Percentiles rank a stretch among this genome's conserved stretches.
phyloP scores from a whole-genome alignment of 2,113 vertebrate species.

The Arizona elegans region DNA sequence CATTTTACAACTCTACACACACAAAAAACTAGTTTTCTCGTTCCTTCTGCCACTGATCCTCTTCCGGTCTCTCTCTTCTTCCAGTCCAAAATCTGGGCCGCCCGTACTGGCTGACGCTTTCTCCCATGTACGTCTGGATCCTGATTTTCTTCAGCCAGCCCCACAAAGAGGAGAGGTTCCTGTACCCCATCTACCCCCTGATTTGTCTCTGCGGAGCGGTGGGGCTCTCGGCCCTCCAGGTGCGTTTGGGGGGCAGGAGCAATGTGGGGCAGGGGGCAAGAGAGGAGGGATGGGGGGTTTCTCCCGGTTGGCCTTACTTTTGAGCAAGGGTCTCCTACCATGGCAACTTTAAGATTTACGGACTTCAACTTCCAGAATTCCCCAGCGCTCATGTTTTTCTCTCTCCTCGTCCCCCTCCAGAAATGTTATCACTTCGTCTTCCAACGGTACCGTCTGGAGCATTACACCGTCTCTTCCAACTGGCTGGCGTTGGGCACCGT shows the following conservation, averaged over 20 bases:
- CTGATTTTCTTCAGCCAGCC: slow-evolving; percentile 93
- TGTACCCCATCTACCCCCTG: slow-evolving; percentile 95
- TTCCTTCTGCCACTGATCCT: background rate
- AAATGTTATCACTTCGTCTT: slow-evolving; percentile 99
- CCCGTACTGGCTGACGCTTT: slow-evolving; percentile 95
- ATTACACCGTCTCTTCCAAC: slow-evolving; percentile 94
- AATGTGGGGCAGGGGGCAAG: background rate
- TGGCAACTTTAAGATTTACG: background rate
- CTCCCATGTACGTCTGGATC: slow-evolving; percentile 98
- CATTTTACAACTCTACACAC: no score
- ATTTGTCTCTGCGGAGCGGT: slow-evolving; percentile 92
- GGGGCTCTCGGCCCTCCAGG: slow-evolving; percentile 94
- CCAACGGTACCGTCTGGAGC: slow-evolving; percentile 92
- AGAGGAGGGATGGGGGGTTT: background rate
- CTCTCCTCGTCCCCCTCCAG: slow-evolving; percentile 61
- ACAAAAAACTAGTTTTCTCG: background rate
- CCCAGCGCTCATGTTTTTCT: background rate
- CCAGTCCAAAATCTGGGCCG: slow-evolving; percentile 97
- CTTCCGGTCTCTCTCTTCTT: slow-evolving; percentile 54
- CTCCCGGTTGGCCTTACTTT: background rate
- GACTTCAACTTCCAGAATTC: background rate
- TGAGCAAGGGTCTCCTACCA: background rate
- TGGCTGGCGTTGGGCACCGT: slow-evolving; percentile 89
- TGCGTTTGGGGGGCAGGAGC: slow-evolving; percentile 47
- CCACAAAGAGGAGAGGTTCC: slow-evolving; percentile 96